Evolutionary conservation across 2,888 invertebrate genomes (phyloP).

Genomic region (Diachrysia chrysitis): DNA sequence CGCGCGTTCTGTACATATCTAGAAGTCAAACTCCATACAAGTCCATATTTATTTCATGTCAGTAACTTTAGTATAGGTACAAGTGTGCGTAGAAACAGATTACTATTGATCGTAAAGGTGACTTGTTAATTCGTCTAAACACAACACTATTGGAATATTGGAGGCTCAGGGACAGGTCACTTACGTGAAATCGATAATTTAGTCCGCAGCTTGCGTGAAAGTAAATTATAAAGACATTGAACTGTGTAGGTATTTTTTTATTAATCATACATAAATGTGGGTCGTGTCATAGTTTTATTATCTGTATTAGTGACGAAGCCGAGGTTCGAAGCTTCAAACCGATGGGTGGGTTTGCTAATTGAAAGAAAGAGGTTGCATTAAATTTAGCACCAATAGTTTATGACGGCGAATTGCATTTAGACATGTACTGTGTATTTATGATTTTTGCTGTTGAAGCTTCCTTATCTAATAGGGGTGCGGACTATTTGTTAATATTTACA

Average conservation of each 20-base stretch:
- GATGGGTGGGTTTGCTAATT: not conserved
- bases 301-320: too few relatives aligned
- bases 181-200: conserved; percentile 68
- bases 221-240: conserved; percentile 57
- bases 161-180: conserved; percentile 71
- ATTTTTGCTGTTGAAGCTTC: too few relatives aligned
- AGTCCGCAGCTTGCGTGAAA: conserved; percentile 51
- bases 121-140: conserved; percentile 76
- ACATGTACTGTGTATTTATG: too few relatives aligned
- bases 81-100: conserved; percentile 64
- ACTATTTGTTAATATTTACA: too few relatives aligned
- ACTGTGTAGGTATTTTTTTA: conserved; percentile 43
- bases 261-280: conserved; percentile 13
- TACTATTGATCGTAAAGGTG: conserved; percentile 73
- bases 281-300: not conserved
- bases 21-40: not conserved
- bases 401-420: too few relatives aligned
- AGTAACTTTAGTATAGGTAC: conserved; percentile 37
- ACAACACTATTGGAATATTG: conserved; percentile 66
- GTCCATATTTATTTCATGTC: conserved; percentile 11
- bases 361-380: too few relatives aligned
- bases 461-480: too few relatives aligned
- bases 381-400: too few relatives aligned
- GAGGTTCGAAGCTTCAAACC: too few relatives aligned
- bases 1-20: too few relatives aligned